Evolutionary conservation across 2,797 vertebrate species (phyloP).

Genomic region (Platalea minor): DNA sequence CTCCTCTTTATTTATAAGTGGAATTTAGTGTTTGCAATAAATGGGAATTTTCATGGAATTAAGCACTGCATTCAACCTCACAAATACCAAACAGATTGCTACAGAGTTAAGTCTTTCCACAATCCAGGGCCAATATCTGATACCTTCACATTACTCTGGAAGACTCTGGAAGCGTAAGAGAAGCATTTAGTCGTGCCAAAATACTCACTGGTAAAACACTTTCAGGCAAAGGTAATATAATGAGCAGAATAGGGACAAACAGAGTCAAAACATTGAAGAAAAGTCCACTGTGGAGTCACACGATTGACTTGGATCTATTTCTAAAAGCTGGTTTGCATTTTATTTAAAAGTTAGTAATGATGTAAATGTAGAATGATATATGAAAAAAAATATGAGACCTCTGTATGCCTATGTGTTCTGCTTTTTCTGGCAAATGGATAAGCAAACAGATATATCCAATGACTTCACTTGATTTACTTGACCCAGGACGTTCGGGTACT

Average conservation of each 20-base stretch:
- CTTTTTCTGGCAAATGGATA: not conserved
- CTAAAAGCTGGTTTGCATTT: not conserved
- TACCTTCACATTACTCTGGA: not conserved
- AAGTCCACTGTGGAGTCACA: not conserved
- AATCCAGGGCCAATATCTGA: not conserved
- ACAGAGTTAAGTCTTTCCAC: not conserved
- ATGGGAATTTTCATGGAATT: not conserved
- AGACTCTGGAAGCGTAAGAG: not conserved
- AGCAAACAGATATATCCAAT: not conserved
- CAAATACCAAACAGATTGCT: not conserved
- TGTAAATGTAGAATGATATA: not conserved
- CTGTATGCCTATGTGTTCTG: not conserved
- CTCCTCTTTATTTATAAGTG: not conserved
- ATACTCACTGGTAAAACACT: not conserved
- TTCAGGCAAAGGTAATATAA: not conserved
- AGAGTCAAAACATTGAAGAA: not conserved
- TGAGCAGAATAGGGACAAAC: not conserved
- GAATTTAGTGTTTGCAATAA: not conserved
- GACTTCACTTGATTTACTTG: not conserved
- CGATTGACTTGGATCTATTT: not conserved
- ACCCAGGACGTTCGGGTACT: not conserved
- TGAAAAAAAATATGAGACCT: not conserved
- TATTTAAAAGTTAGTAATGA: not conserved
- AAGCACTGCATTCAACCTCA: not conserved
- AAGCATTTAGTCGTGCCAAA: not conserved